Evolutionary conservation across 2,113 vertebrate species (phyloP).

Genomic region (Gavialis gangeticus): DNA sequence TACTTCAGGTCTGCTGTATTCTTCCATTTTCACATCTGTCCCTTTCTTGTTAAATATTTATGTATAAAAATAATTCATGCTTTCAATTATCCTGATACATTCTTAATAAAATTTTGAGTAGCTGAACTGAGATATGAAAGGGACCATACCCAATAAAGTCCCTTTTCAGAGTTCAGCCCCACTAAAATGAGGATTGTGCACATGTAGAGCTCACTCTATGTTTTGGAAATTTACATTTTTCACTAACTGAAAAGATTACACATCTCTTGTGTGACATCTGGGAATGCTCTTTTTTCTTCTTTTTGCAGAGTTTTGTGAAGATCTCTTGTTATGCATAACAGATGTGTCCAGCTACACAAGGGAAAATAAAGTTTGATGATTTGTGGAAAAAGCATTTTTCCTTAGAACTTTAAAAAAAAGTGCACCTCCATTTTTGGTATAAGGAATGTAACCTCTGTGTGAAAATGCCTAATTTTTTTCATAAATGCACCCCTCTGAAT

Average conservation of each 20-base stretch:
- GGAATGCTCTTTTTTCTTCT: neutral
- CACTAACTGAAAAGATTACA: neutral
- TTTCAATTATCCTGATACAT: neutral
- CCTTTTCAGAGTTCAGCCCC: neutral
- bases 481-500: constrained; percentile 19
- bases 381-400: constrained; percentile 17
- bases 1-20: neutral
- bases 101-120: neutral
- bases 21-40: neutral
- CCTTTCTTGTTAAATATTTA: neutral
- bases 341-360: constrained; percentile 1
- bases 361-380: constrained; percentile 34
- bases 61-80: neutral
- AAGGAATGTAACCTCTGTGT: constrained; percentile 39
- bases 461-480: constrained; percentile 33
- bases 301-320: constrained; percentile 22
- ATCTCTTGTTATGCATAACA: constrained; percentile 24
- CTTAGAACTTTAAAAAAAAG: constrained; percentile 10
- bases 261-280: neutral
- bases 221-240: constrained; percentile 16
- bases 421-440: neutral
- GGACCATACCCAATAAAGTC: neutral
- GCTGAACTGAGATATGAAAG: neutral
- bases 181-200: neutral
- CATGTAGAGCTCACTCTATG: neutral